A percentile compares a stretch with the other conserved stretches of the same genome.
phyloP scores from a whole-genome alignment of 1,140 invertebrate genomes.

The Zaprionus africanus region DNA sequence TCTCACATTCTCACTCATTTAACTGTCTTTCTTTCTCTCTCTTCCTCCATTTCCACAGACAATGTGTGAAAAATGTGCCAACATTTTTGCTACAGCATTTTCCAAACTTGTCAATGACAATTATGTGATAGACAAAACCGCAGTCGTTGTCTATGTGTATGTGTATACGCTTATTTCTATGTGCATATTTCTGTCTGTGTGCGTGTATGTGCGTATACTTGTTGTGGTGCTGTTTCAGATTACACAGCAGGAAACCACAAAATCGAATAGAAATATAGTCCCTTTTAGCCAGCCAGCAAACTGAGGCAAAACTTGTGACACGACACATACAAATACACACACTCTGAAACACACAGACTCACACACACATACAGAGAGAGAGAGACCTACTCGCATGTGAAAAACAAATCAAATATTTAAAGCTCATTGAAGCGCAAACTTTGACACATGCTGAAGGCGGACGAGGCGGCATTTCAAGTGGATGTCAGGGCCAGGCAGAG shows the following conservation, averaged over 20 bases:
- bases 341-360: not conserved
- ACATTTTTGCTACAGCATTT: constrained; percentile 50
- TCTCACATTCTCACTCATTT: not conserved
- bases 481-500: constrained; percentile 48
- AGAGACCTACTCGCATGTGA: constrained; percentile 25
- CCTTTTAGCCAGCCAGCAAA: constrained; percentile 16
- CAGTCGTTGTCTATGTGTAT: constrained; percentile 3
- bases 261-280: constrained; percentile 45
- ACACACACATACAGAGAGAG: not conserved
- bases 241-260: constrained; percentile 64
- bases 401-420: constrained; percentile 82
- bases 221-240: constrained; percentile 46
- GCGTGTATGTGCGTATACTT: constrained; percentile 39
- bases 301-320: constrained; percentile 49
- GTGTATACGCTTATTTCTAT: not conserved
- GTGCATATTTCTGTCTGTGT: not conserved
- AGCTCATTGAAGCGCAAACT: constrained; percentile 79
- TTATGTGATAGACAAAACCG: constrained; percentile 52
- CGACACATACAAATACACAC: constrained; percentile 23
- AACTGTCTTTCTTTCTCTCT: not conserved
- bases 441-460: constrained; percentile 71
- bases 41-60: not conserved
- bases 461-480: constrained; percentile 33
- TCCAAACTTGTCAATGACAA: constrained; percentile 58
- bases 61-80: constrained; percentile 49